These are phyloP conservation scores for Cardiocondyla obscurior DNA, from an alignment of 1,140 invertebrate genomes.

Conservation along the genomic window DNA sequence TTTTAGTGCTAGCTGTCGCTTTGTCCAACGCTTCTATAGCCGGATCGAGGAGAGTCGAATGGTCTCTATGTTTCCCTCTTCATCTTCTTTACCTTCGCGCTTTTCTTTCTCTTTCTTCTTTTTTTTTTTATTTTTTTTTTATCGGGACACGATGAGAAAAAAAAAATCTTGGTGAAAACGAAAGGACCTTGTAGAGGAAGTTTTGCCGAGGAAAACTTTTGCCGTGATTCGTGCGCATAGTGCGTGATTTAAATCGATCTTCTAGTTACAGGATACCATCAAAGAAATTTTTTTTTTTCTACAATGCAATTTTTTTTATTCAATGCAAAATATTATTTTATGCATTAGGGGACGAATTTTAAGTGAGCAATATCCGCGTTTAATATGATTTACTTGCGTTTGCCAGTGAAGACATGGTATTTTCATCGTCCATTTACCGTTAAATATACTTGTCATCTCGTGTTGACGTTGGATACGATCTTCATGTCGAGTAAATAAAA, in stretches of 20 bases:
- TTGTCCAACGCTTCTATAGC: constrained; percentile 68
- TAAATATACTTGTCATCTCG: neutral
- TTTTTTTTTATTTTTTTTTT: too few species aligned
- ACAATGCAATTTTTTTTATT: neutral
- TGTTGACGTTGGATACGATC: neutral
- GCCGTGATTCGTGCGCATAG: constrained; percentile 47
- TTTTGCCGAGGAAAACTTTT: constrained; percentile 42
- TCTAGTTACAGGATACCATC: constrained; percentile 6
- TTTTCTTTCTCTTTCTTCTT: neutral
- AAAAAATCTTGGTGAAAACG: constrained; percentile 54
- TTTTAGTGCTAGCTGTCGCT: constrained; percentile 69
- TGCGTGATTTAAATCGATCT: too few species aligned
- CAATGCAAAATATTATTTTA: neutral
- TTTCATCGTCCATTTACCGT: neutral
- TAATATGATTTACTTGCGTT: neutral
- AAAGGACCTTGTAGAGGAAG: constrained; percentile 42
- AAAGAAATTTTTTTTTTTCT: neutral
- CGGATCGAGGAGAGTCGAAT: constrained; percentile 66
- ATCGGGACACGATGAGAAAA: constrained; percentile 29
- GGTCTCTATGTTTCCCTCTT: constrained; percentile 57
- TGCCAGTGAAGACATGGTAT: too few species aligned
- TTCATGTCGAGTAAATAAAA: neutral
- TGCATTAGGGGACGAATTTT: neutral
- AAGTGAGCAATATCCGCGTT: too few species aligned
- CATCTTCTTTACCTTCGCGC: neutral